phyloP scores from a whole-genome alignment of 1,140 invertebrate genomes.

The Scaptomyza graminum region DNA sequence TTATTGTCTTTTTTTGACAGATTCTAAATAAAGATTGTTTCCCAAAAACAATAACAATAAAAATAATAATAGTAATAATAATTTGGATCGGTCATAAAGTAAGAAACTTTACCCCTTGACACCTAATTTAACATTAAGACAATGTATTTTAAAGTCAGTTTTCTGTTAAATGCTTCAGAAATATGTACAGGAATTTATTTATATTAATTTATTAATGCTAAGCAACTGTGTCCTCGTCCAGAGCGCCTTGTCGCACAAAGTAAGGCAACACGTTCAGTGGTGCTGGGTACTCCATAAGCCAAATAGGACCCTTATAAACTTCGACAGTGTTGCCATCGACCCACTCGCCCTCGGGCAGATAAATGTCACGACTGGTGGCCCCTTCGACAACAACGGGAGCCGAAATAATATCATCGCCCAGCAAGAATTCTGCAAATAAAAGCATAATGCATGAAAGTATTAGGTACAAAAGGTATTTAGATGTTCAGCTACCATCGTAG shows the following conservation, averaged over 20 bases:
- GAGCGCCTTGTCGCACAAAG: slow-evolving; percentile 84
- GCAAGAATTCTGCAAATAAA: slow-evolving; percentile 88
- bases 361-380: slow-evolving; percentile 88
- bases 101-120: no score
- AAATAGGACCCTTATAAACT: slow-evolving; percentile 86
- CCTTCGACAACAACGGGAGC: slow-evolving; percentile 91
- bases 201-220: neutral
- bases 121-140: no score
- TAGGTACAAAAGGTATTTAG: neutral
- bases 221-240: slow-evolving; percentile 26
- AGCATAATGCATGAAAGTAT: neutral
- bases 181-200: neutral
- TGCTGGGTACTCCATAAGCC: slow-evolving; percentile 88
- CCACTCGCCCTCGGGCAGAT: slow-evolving; percentile 90
- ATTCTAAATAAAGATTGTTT: no score
- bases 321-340: slow-evolving; percentile 84
- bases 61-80: no score
- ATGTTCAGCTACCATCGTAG: slow-evolving; percentile 86
- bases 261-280: slow-evolving; percentile 88
- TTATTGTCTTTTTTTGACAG: no score
- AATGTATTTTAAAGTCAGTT: no score
- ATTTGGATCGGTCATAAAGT: no score
- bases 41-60: no score
- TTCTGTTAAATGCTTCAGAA: slow-evolving; percentile 3
- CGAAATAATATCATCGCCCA: slow-evolving; percentile 93